Conservation (phyloP, 2,888 invertebrate species). For the Caenorhabditis drosophilae region DNA sequence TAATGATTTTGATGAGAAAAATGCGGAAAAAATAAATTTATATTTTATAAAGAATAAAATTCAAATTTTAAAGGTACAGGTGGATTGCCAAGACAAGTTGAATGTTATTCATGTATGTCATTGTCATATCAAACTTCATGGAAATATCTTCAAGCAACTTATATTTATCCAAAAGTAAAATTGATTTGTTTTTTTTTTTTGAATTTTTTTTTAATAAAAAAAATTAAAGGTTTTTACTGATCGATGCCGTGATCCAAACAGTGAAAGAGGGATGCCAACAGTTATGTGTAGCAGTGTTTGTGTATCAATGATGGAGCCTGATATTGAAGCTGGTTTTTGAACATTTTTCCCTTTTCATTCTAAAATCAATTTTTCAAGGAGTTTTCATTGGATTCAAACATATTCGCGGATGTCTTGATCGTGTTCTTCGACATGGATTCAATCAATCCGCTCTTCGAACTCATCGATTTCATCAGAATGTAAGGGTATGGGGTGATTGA, state of each 20-base stretch:
- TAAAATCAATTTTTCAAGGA: slow-evolving; percentile 37
- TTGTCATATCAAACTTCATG: slow-evolving; percentile 62
- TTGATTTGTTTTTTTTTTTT: slow-evolving; percentile 7
- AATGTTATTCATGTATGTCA: slow-evolving; percentile 67
- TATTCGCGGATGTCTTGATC: slow-evolving; percentile 67
- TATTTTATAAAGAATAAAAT: background rate
- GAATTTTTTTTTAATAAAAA: background rate
- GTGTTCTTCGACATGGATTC: slow-evolving; percentile 65
- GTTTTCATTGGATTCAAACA: slow-evolving; percentile 68
- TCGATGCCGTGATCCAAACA: slow-evolving; percentile 62
- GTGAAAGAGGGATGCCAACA: slow-evolving; percentile 59
- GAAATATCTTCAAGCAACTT: slow-evolving; percentile 60
- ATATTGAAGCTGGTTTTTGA: slow-evolving; percentile 64
- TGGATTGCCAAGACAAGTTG: slow-evolving; percentile 55
- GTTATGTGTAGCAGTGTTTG: slow-evolving; percentile 57
- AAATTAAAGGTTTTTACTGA: slow-evolving; percentile 66
- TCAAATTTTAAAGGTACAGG: slow-evolving; percentile 42
- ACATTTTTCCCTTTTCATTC: slow-evolving; percentile 1
- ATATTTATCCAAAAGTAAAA: slow-evolving; percentile 60
- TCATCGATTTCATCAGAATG: slow-evolving; percentile 63
- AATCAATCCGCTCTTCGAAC: slow-evolving; percentile 65
- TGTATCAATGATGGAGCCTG: slow-evolving; percentile 62
- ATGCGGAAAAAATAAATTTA: background rate
- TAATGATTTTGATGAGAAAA: background rate
- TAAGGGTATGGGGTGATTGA: slow-evolving; percentile 11